Evolutionary conservation across 2,888 invertebrate genomes (phyloP), one percentile per base, ranked within the genome.

Genomic region (Chymomyza amoena): DNA sequence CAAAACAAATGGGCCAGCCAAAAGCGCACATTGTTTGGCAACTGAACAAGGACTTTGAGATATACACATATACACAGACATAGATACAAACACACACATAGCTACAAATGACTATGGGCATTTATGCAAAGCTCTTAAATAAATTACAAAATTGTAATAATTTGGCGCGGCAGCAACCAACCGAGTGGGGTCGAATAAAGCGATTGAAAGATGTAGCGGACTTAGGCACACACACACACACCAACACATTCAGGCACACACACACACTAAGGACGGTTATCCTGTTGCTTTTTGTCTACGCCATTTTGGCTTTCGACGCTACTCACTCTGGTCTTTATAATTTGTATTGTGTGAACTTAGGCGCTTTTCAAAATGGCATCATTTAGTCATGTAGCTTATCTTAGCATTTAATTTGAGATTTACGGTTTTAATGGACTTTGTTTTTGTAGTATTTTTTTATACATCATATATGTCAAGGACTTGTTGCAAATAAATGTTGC

Each of bases 71-170:
- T 39, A 36, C 9, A 20, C n/a, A 66, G 20, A 59, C 15, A 59
- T 6, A 13, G 45, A 56, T 18, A 39, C 25, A 18, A 32, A 54
- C 10, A 6, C 64, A 54, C 56, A 67, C 32, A 32, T 61, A 57
- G 52, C 67, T 70, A 73, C 71, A 64, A 84, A 87, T 79, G 84
- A 69, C 75, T 82, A 59, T 68, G 77, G 76, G 76, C 85, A 84
- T 89, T 85, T 88, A 87, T 87, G 79, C 81, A 81, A 77, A 83
- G 86, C 85, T 83, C 77, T 79, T 81, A 83, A 87, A 89, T 89
- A 89, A 87, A 89, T 89, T 85, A 79, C 85, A 79, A 88, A 89
- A 87, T 87, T 87, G 84, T 87, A 80, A 89, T 89, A 88, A 87
- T 89, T 84, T 78, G 76, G 67, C 77, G 77, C 76, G 13, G 69